These are phyloP conservation scores for Hippocampus mohnikei DNA, from an alignment of 2,113 vertebrate genomes.

Conservation along the genomic window DNA sequence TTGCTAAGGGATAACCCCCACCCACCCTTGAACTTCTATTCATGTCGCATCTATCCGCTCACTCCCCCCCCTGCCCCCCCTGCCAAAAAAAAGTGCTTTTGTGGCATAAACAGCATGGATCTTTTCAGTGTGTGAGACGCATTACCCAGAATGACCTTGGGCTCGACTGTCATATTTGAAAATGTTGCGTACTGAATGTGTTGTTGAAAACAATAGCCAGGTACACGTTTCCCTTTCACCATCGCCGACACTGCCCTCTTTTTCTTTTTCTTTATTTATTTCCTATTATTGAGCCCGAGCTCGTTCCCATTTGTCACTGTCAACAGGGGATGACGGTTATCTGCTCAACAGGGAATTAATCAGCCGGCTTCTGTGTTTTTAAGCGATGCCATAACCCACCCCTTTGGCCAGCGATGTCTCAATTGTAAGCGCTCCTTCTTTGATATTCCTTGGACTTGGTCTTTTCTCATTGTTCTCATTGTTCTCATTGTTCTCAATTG, in stretches of 20 bases:
- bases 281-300: slow-evolving; percentile 29
- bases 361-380: slow-evolving; percentile 10
- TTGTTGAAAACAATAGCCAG: slow-evolving; percentile 15
- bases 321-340: slow-evolving; percentile 29
- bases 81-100: neutral
- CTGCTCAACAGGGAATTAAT: slow-evolving; percentile 21
- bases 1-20: neutral
- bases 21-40: neutral
- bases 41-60: neutral
- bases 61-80: no score
- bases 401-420: slow-evolving; percentile 13
- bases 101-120: neutral
- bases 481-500: neutral
- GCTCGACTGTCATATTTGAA: slow-evolving; percentile 6
- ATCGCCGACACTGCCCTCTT: neutral
- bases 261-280: neutral
- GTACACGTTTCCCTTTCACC: slow-evolving; percentile 37
- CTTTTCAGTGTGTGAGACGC: neutral
- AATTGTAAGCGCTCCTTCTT: neutral
- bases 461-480: neutral
- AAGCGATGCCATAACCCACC: slow-evolving; percentile 6
- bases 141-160: neutral
- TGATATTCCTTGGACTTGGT: neutral
- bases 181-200: slow-evolving; percentile 36
- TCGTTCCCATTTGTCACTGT: slow-evolving; percentile 38